Percentiles rank a stretch among this genome's conserved stretches.
Evolutionary conservation across 2,113 vertebrate genomes (phyloP).

Genomic region (Petrocephalus zakoni): DNA sequence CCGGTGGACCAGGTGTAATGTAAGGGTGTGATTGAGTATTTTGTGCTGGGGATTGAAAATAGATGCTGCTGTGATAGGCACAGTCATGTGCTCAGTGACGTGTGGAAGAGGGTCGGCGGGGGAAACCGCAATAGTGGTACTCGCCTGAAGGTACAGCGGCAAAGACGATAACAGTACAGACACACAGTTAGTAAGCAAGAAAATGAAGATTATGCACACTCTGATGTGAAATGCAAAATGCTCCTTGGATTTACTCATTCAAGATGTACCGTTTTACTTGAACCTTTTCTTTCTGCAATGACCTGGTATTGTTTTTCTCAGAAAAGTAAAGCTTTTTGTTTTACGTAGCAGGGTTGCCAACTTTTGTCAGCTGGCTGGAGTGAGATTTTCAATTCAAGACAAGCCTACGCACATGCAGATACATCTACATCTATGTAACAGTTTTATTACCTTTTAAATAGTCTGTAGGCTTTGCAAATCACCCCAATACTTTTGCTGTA

Average conservation of each 20-base stretch:
- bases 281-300: background rate
- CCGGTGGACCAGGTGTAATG: background rate
- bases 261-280: background rate
- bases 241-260: background rate
- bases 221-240: conserved; percentile 3
- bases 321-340: background rate
- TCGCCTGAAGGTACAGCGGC: background rate
- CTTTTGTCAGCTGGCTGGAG: background rate
- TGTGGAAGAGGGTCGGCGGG: background rate
- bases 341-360: background rate
- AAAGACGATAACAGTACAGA: background rate
- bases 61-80: background rate
- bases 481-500: background rate
- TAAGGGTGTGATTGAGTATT: conserved; percentile 4
- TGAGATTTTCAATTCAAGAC: background rate
- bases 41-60: conserved; percentile 8
- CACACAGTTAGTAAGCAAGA: background rate
- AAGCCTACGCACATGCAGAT: no score
- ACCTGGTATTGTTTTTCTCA: background rate
- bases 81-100: background rate
- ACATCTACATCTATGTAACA: background rate
- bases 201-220: background rate
- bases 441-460: background rate
- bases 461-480: background rate
- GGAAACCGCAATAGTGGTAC: background rate